Conservation (phyloP, 2,888 invertebrate genomes). For the Nymphalis polychloros region DNA sequence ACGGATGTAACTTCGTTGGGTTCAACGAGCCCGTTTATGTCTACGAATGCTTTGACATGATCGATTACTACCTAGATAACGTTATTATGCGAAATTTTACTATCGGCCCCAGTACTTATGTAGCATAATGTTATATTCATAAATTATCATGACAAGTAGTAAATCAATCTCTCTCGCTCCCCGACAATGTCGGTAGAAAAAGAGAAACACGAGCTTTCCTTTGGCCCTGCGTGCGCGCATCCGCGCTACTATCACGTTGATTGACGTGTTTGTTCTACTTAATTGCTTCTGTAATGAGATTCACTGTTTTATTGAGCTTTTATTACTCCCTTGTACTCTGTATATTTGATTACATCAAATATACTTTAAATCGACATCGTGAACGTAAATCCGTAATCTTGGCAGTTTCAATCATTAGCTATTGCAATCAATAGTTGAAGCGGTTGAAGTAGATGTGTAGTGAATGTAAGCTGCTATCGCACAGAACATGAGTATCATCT, state of each 20-base stretch:
- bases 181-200: constrained; percentile 55
- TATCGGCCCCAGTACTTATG: constrained; percentile 34
- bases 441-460: neutral
- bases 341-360: constrained; percentile 29
- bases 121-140: constrained; percentile 39
- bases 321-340: constrained; percentile 37
- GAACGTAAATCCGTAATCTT: neutral
- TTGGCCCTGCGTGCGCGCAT: constrained; percentile 36
- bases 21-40: constrained; percentile 32
- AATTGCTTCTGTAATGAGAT: constrained; percentile 51
- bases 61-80: constrained; percentile 38
- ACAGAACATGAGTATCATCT: neutral
- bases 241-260: constrained; percentile 49
- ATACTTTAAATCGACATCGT: constrained; percentile 22
- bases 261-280: constrained; percentile 56
- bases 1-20: constrained; percentile 18
- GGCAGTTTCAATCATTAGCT: neutral
- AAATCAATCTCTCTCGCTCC: constrained; percentile 40
- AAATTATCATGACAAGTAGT: constrained; percentile 43
- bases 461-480: neutral
- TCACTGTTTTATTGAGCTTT: constrained; percentile 46
- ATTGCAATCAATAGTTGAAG: neutral
- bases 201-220: constrained; percentile 54
- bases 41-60: constrained; percentile 33
- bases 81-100: constrained; percentile 61